Conservation (phyloP, 2,888 invertebrate genomes). For the Leptinotarsa haldemani region DNA sequence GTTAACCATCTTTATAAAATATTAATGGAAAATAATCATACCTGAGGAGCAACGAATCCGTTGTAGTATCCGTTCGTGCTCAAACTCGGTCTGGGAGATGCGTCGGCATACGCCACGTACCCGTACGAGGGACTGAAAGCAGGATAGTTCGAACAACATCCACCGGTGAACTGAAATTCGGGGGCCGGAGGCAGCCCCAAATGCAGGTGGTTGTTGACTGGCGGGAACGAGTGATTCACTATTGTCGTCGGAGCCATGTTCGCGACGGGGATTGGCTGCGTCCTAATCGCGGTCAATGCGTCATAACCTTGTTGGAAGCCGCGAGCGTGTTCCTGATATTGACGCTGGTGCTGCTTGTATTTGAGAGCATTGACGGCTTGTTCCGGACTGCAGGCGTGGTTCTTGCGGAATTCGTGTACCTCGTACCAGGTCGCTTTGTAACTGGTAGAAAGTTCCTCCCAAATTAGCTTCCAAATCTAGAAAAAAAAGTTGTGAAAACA, state of each 20-base stretch:
- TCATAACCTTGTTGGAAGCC: conserved; percentile 50
- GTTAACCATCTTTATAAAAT: too few relatives aligned
- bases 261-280: conserved; percentile 39
- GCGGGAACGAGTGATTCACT: conserved; percentile 57
- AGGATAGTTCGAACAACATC: conserved; percentile 50
- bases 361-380: conserved; percentile 68
- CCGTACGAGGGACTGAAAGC: conserved; percentile 44
- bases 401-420: conserved; percentile 73
- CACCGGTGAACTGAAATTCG: conserved; percentile 52
- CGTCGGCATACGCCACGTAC: conserved; percentile 48
- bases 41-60: conserved; percentile 1
- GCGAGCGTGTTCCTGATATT: conserved; percentile 57
- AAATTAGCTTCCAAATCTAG: conserved; percentile 81
- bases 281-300: conserved; percentile 28
- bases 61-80: conserved; percentile 54
- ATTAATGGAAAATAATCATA: conserved; percentile 1
- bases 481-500: conserved; percentile 43
- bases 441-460: conserved; percentile 75
- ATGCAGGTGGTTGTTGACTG: conserved; percentile 43
- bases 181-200: conserved; percentile 42
- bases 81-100: conserved; percentile 49
- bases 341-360: conserved; percentile 65
- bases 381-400: conserved; percentile 69
- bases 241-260: conserved; percentile 45
- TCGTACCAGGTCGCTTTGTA: conserved; percentile 74